Conservation (phyloP, 2,113 vertebrate species). For the Riparia riparia region DNA sequence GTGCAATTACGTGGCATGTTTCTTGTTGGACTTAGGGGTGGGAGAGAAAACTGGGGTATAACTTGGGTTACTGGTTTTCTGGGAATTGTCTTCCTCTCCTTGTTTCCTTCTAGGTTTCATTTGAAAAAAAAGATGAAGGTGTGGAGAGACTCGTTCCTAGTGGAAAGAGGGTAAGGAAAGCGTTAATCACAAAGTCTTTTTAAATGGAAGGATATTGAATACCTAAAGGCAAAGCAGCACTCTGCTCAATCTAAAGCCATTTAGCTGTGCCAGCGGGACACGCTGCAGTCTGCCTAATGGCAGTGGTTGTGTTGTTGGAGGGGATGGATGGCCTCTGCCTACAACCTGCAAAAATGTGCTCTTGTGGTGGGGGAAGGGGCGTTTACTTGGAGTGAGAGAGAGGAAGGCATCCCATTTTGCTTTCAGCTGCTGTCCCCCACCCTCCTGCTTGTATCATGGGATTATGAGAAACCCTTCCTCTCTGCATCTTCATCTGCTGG, state of each 20-base stretch:
- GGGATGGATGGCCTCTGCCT: not conserved
- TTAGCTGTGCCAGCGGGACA: slow-evolving; percentile 23
- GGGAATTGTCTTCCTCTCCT: not conserved
- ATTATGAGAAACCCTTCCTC: not conserved
- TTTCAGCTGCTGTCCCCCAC: not conserved
- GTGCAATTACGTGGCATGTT: not conserved
- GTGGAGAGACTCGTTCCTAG: slow-evolving; percentile 95
- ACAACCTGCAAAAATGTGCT: not conserved
- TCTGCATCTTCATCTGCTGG: not conserved
- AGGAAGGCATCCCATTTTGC: not conserved
- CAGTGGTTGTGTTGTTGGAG: not conserved
- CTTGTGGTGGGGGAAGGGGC: not conserved
- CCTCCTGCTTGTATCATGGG: not conserved
- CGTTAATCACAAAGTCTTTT: not conserved
- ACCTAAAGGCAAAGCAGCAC: not conserved
- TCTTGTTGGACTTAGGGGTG: not conserved
- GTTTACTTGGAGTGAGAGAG: not conserved
- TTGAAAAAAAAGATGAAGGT: slow-evolving; percentile 88
- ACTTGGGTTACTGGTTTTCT: not conserved
- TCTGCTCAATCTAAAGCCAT: not conserved
- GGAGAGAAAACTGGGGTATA: not conserved
- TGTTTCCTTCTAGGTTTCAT: slow-evolving; percentile 83
- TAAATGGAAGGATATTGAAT: not conserved
- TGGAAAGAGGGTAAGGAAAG: slow-evolving; percentile 91
- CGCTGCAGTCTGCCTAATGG: not conserved